Evolutionary conservation across 2,888 invertebrate species (phyloP).

Genomic region (Allophyes oxyacanthae): DNA sequence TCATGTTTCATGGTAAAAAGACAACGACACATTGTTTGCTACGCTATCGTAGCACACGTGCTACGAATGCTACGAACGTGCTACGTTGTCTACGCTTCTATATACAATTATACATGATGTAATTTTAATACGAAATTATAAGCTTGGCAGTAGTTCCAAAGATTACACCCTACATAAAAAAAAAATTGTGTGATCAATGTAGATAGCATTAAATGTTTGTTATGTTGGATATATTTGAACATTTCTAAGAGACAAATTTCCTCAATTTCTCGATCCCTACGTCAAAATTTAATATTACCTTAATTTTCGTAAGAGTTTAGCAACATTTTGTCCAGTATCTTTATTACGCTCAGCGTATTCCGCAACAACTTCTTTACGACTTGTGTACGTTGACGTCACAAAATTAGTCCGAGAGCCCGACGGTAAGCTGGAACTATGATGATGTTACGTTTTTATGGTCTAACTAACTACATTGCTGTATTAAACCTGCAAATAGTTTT

Average conservation of each 20-base stretch:
- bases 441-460: conserved; percentile 43
- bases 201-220: too few species aligned
- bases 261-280: too few species aligned
- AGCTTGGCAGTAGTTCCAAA: too few species aligned
- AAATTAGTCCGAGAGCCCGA: conserved; percentile 42
- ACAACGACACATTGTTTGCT: too few species aligned
- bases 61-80: conserved; percentile 15
- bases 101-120: too few species aligned
- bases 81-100: background rate
- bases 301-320: conserved; percentile 28
- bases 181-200: too few species aligned
- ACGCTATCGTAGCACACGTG: conserved; percentile 30
- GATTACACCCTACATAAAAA: too few species aligned
- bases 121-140: too few species aligned
- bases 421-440: conserved; percentile 36
- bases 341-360: conserved; percentile 38
- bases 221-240: too few species aligned
- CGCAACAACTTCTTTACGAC: conserved; percentile 51
- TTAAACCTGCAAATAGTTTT: conserved; percentile 20
- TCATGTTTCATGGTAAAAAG: too few species aligned
- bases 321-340: conserved; percentile 47
- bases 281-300: conserved; percentile 11
- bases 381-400: conserved; percentile 40
- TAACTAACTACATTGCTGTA: conserved; percentile 21
- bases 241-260: background rate